Conservation (phyloP, 2,113 vertebrate species). For the Amphiprion percula region DNA sequence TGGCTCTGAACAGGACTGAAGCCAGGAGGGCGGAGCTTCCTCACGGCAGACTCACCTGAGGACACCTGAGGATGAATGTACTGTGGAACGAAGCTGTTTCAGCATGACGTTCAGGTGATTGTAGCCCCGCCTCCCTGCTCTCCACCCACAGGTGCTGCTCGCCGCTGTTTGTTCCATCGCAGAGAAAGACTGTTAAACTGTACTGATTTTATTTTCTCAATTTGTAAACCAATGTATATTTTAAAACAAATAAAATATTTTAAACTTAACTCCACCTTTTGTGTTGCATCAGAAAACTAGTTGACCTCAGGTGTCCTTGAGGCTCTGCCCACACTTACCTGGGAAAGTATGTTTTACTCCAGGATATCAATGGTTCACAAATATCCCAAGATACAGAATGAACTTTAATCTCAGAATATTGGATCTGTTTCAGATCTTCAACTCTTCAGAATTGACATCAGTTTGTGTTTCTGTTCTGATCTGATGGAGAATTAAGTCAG, state of each 20-base stretch:
- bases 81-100: background rate
- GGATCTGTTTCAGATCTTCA: no score
- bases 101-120: slow-evolving; percentile 15
- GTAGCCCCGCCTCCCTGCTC: slow-evolving; percentile 1
- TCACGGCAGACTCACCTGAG: background rate
- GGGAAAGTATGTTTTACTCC: no score
- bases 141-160: slow-evolving; percentile 34
- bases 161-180: slow-evolving; percentile 50
- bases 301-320: no score
- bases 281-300: background rate
- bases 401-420: no score
- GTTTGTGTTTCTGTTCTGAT: no score
- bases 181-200: slow-evolving; percentile 89
- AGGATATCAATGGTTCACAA: no score
- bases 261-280: slow-evolving; percentile 73
- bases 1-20: background rate
- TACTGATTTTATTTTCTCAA: slow-evolving; percentile 89
- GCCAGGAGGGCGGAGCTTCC: background rate
- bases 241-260: slow-evolving; percentile 98
- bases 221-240: slow-evolving; percentile 95
- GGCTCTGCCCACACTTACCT: no score
- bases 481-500: no score
- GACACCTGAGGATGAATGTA: background rate
- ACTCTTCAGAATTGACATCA: no score
- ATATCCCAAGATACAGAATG: no score